These are phyloP conservation scores for Pollicipes pollicipes DNA, from an alignment of 1,140 invertebrate genomes.

Conservation along the genomic window DNA sequence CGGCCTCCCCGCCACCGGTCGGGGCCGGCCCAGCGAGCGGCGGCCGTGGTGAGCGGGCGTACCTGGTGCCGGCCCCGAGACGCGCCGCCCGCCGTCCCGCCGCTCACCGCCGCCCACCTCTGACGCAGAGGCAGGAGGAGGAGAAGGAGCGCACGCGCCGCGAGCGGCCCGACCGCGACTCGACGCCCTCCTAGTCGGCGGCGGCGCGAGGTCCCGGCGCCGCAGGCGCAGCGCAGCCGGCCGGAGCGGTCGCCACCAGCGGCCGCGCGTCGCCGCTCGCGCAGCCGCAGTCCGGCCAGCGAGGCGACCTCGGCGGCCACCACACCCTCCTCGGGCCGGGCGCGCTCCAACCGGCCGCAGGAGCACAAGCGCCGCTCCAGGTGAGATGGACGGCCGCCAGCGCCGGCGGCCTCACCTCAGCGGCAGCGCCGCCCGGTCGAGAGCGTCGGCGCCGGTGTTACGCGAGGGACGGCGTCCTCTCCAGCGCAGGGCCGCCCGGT, in stretches of 20 bases:
- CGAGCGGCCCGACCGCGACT: not conserved
- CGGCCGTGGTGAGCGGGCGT: not conserved
- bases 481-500: too few relatives aligned
- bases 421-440: too few relatives aligned
- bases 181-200: too few relatives aligned
- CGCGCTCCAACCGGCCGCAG: not conserved
- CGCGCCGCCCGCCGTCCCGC: too few relatives aligned
- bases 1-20: not conserved
- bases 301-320: not conserved
- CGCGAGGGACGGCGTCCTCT: too few relatives aligned
- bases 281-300: not conserved
- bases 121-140: not conserved
- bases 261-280: not conserved
- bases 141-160: constrained; percentile 1
- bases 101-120: not conserved
- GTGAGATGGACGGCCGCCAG: not conserved
- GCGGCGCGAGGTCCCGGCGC: not conserved
- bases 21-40: not conserved
- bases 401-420: too few relatives aligned
- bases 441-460: too few relatives aligned
- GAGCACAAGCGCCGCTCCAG: not conserved
- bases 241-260: not conserved
- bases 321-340: not conserved
- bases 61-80: too few relatives aligned
- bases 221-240: not conserved